Evolutionary conservation across 2,888 invertebrate genomes (phyloP), one percentile per base, ranked within the genome.

Genomic region (Scrobipalpa atriplicella): DNA sequence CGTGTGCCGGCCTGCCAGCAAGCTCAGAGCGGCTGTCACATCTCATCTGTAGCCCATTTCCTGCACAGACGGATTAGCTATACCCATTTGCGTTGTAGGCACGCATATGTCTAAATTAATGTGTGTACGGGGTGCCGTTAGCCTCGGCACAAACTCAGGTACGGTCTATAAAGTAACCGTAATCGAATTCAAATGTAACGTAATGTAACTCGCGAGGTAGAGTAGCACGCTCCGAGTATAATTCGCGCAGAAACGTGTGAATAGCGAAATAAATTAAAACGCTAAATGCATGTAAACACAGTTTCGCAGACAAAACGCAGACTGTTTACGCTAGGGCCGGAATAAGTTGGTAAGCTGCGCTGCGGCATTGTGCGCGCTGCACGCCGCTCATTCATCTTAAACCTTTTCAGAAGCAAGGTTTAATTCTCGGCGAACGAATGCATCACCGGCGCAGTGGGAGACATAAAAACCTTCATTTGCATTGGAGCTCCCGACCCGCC

Each of bases 381-480:
- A 78, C 81, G 76, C 81, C 58, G 58, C 80, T 85, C 86, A 90
- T 91, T 90, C 90, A 90, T 87, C 86, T 87, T 87, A 86, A 89
- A 87, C 82, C 91, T 89, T 89, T 91, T 90, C 88, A 88, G 82
- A 77, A 79, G 86, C 81, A 79, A 77, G 81, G 81, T 86, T 89
- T 86, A 89, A 90, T 89, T 87, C 87, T 81, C 83, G 81, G 77
- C 82, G 72, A 83, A 83, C 85, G 82, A 85, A 82, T 84, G 85
- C 85, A 80, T 72, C 76, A 74, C 74, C 72, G 78, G 76, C 71
- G 72, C 67, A 47, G 70, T 71, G 78, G 75, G 80, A 82, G 80
- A 85, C 81, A 87, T 84, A 86, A 86, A 89, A 89, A 87, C 85
- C 77, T 85, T 87, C 86, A 90, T 91, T 90, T 90, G 85, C 90